Conservation (phyloP, 2,113 vertebrate species). For the Nannospalax galili region DNA sequence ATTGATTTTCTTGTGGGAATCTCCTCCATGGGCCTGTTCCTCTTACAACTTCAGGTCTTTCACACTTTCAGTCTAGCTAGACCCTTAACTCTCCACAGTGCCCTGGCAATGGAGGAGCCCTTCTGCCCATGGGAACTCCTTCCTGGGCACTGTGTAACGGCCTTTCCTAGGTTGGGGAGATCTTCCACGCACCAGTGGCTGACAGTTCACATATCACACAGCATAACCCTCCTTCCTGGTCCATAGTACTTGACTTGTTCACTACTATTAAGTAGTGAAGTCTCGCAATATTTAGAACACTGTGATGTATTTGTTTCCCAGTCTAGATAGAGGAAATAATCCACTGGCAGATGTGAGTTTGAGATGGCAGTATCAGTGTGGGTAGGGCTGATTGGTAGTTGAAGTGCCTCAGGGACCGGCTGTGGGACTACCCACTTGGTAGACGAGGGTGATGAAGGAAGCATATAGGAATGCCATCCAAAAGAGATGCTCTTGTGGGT, state of each 20-base stretch:
- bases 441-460: background rate
- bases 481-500: background rate
- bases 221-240: background rate
- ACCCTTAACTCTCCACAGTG: background rate
- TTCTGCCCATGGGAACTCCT: background rate
- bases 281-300: background rate
- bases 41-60: background rate
- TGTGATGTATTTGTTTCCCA: background rate
- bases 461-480: background rate
- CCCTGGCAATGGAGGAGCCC: background rate
- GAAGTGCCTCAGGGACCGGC: background rate
- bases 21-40: background rate
- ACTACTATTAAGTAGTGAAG: background rate
- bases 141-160: background rate
- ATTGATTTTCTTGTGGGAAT: background rate
- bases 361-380: background rate
- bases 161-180: background rate
- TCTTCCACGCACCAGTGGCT: background rate
- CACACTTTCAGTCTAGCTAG: background rate
- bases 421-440: background rate
- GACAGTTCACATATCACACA: accelerated
- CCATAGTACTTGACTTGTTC: background rate
- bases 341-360: background rate
- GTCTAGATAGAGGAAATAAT: background rate
- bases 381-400: background rate